A percentile compares a stretch with the other conserved stretches of the same genome.
Evolutionary conservation across 2,113 vertebrate genomes (phyloP).

Genomic region (Atrichornis clamosus): DNA sequence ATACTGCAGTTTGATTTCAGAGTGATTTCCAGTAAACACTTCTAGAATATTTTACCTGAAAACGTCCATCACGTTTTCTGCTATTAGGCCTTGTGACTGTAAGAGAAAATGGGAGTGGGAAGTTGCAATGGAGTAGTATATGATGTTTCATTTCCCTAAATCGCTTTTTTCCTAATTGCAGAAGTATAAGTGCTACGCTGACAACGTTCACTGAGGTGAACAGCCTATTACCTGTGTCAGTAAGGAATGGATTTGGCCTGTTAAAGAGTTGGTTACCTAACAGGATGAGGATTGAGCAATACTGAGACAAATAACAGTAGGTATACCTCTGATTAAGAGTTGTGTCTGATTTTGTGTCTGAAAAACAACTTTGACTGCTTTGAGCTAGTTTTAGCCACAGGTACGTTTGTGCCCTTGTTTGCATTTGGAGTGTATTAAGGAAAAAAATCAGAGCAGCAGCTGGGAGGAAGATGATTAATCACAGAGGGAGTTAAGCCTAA

Average conservation of each 20-base stretch:
- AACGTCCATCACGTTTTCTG: neutral
- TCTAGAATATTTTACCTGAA: neutral
- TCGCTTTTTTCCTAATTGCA: neutral
- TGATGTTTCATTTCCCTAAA: neutral
- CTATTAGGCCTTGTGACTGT: neutral
- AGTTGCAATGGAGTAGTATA: neutral
- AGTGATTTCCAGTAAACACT: neutral
- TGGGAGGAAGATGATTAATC: conserved; percentile 37
- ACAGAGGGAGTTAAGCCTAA: conserved; percentile 15
- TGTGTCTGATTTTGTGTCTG: neutral
- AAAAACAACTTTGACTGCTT: conserved; percentile 6
- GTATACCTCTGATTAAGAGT: neutral
- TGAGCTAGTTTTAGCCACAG: neutral
- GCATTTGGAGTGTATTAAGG: conserved; percentile 2
- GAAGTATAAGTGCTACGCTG: neutral
- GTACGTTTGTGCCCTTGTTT: conserved; percentile 4
- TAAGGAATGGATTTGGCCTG: neutral
- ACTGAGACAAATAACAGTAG: neutral
- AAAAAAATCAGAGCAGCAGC: conserved; percentile 9
- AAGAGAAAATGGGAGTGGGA: neutral
- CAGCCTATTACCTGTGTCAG: neutral
- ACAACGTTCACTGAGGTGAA: neutral
- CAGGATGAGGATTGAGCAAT: neutral
- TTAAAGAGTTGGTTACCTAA: neutral
- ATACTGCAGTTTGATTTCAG: neutral